phyloP scores from a whole-genome alignment of 2,797 vertebrate species.

The Argentina silus region DNA sequence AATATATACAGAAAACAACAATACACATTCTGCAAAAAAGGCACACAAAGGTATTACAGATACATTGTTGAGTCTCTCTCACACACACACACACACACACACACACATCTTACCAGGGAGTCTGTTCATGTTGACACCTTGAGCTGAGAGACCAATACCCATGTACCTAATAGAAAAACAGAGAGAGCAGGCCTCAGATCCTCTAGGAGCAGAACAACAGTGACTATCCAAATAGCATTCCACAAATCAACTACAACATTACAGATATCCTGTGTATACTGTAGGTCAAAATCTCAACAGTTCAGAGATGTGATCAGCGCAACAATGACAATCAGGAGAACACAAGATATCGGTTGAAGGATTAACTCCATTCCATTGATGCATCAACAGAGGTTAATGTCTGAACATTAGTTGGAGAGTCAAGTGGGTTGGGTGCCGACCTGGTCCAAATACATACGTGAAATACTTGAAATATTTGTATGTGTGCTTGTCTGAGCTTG shows the following conservation, averaged over 20 bases:
- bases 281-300: not conserved
- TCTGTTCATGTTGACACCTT: slow-evolving; percentile 99
- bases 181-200: not conserved
- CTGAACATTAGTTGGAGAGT: no score
- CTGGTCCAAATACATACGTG: no score
- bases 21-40: not conserved
- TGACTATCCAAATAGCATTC: not conserved
- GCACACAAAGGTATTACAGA: not conserved
- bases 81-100: not conserved
- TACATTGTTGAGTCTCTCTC: no score
- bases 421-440: no score
- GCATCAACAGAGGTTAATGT: no score
- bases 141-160: slow-evolving; percentile 98
- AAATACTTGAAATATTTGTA: no score
- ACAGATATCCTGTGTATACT: not conserved
- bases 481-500: no score
- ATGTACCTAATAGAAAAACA: slow-evolving; percentile 87
- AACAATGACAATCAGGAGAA: not conserved
- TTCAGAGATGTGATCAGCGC: not conserved
- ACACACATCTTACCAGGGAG: slow-evolving; percentile 87
- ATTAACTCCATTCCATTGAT: no score
- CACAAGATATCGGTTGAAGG: no score
- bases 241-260: not conserved
- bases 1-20: not conserved
- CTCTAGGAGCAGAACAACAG: not conserved